Base-by-base conservation (phyloP, 2,888 invertebrate genomes). In the Selenia dentaria region DNA sequence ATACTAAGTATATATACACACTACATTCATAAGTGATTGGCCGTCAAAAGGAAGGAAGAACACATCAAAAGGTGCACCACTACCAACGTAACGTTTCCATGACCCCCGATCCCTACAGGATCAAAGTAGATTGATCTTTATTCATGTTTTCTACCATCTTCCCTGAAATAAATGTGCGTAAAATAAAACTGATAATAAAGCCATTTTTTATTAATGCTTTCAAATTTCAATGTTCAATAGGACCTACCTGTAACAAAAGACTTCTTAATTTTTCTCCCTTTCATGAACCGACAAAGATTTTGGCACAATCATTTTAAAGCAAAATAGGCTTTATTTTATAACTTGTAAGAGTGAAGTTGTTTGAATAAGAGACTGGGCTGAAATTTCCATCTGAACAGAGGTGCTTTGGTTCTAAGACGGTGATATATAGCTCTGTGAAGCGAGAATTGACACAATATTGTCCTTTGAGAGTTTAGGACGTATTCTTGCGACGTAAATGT, bases 381-480 rank as follows among this genome's bases (percentile, higher is more conserved):
- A 62, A 22, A 74, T 75, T 75, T 76, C 70, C 72, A 73, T 76
- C 69, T 70, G 65, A 74, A 64, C 67, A 67, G 66, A 70, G 67
- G 65, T 64, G 62, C 64, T 64, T 67, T 61, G 64, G 62, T 40
- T 47, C 41, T 37, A 36, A 47, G 47, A 59, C 63, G 68, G 56
- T 73, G 73, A 80, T 77, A 76, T 71, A 79, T 75, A 67, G 70
- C 68, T 69, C 68, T 67, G 70, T 67, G 67, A 70, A 70, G 69
- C 70, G 72, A 59, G 66, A 79, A 79, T 79, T 74, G 79, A 76
- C 74, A 74, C 70, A 79, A 75, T 76, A 79, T 79, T 76, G 75
- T 75, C 75, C 76, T 75, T 70, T 64, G 72, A 69, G 70, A 46
- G 64, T 48, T 56, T 52, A 42, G 45, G 43, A 45, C 52, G 49